Evolutionary conservation across 2,797 vertebrate species (phyloP).

Genomic region (Chrysocyon brachyurus): DNA sequence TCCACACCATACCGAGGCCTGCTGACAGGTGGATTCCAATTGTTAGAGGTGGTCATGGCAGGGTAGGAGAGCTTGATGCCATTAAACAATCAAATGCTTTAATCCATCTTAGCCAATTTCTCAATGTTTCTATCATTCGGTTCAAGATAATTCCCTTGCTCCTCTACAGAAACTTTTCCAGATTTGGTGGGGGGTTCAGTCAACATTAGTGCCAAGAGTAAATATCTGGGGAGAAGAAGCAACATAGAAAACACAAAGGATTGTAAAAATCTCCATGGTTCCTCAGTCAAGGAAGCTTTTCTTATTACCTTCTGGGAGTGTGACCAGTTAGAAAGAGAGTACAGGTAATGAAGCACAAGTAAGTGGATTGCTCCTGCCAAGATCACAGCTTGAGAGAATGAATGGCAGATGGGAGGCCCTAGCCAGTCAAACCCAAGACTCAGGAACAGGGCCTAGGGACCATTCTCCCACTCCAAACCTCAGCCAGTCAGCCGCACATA

Average conservation of each 20-base stretch:
- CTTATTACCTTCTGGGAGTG: slow-evolving; percentile 61
- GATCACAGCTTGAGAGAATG: slow-evolving; percentile 67
- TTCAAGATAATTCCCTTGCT: not conserved
- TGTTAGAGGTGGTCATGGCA: not conserved
- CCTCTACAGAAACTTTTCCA: not conserved
- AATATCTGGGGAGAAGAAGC: not conserved
- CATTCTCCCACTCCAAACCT: not conserved
- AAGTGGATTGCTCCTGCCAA: slow-evolving; percentile 70
- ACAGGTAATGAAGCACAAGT: slow-evolving; percentile 80
- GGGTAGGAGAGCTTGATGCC: not conserved
- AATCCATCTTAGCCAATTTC: not conserved
- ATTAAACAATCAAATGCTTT: slow-evolving; percentile 14
- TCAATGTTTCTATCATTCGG: not conserved
- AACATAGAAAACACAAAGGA: slow-evolving; percentile 1
- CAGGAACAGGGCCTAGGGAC: not conserved
- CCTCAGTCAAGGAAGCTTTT: slow-evolving; percentile 19
- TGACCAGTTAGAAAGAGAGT: slow-evolving; percentile 67
- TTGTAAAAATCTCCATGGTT: not conserved
- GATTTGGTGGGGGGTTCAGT: not conserved
- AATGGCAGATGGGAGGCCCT: slow-evolving; percentile 47
- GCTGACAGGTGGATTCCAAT: not conserved
- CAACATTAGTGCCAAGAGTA: not conserved
- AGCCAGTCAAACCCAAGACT: slow-evolving; percentile 26
- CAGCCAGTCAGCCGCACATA: not conserved
- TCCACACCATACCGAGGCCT: not conserved